Base-by-base conservation (phyloP, 2,113 vertebrate genomes). In the Marmota monax region DNA sequence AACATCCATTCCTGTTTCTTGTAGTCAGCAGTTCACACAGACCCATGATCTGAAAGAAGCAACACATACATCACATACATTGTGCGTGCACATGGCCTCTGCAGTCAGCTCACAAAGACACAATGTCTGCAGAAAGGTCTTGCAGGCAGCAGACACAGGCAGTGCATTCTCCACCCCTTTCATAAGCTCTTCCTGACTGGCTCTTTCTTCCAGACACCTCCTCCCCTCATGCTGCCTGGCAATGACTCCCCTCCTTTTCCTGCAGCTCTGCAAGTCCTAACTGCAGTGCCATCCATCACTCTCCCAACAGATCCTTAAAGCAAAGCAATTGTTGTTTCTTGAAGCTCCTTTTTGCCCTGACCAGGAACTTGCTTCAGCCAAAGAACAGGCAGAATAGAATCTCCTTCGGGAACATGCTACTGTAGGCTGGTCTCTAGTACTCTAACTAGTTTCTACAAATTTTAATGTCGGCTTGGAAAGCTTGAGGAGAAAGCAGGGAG, bases 261-360 rank as follows among this genome's bases (percentile, higher is more conserved):
- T 92, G 98, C 96, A 95, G 93, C 78, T 96, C 92, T 97, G 88
- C 76, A 93, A 97, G 95, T 90, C 77, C 95, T 89, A 89, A 94
- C 98, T 98, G 98, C 98, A 97, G 97, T 97, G 97, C 97, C 93
- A 98, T 98, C 97, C 97, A 98, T 98, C 98, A 98, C 95, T 97
- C 94, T 67, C 73, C 74, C 72, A 70, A 65, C 73, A 97, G 98
- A 92, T 92, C 77, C 94, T 93, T 37, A 2, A 76, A 45, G 96
- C 94, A 77, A 82, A 72, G 90, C 90, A 45, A 84, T 95, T 89
- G 80, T 80, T 34, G 13, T 95, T 95, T 96, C 80, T 34, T 17
- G 39, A 88, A 90, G 65, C 83, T 77, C 84, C 65, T 29, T 51
- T 37, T 73, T 8, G 37, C 48, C 73, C n/a, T 37, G 61, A 69